These are phyloP conservation scores for Polydesmus complanatus DNA, from an alignment of 2,888 invertebrate genomes.

Conservation along the genomic window DNA sequence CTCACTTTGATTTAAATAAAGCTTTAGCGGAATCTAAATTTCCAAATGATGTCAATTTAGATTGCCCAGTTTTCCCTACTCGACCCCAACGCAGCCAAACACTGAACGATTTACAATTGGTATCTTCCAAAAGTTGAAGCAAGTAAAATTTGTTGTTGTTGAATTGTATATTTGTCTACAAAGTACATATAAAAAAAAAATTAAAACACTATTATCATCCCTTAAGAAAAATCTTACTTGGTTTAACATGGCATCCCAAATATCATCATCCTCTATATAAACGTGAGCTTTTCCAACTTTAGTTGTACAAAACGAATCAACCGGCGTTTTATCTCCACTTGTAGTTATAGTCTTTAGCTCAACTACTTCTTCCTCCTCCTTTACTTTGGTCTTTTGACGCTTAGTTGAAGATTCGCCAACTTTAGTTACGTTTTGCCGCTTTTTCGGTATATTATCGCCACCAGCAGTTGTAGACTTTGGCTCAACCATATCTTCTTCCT, in stretches of 20 bases:
- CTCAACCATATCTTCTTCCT: too few relatives aligned
- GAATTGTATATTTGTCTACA: constrained; percentile 36
- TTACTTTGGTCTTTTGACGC: too few relatives aligned
- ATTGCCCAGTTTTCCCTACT: constrained; percentile 39
- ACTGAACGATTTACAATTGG: constrained; percentile 28
- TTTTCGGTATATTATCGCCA: too few relatives aligned
- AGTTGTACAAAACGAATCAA: constrained; percentile 31
- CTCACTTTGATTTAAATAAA: constrained; percentile 36
- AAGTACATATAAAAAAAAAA: constrained; percentile 17
- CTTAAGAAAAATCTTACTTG: not conserved
- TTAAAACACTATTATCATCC: not conserved
- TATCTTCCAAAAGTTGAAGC: constrained; percentile 36
- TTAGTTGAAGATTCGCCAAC: too few relatives aligned
- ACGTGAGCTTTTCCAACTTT: constrained; percentile 27
- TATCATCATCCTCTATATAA: constrained; percentile 27
- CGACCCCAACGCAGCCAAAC: constrained; percentile 43
- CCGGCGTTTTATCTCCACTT: constrained; percentile 27
- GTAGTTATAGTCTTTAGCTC: too few relatives aligned
- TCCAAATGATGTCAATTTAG: constrained; percentile 31
- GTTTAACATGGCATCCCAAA: constrained; percentile 36
- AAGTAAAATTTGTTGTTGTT: constrained; percentile 43
- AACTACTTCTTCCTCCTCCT: too few relatives aligned
- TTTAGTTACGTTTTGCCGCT: too few relatives aligned
- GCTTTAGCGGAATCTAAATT: constrained; percentile 35
- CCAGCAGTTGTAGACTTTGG: too few relatives aligned